Evolutionary conservation across 1,140 invertebrate genomes (phyloP), one percentile per base, ranked within the genome.

Genomic region (Atopsyche davidsoni): DNA sequence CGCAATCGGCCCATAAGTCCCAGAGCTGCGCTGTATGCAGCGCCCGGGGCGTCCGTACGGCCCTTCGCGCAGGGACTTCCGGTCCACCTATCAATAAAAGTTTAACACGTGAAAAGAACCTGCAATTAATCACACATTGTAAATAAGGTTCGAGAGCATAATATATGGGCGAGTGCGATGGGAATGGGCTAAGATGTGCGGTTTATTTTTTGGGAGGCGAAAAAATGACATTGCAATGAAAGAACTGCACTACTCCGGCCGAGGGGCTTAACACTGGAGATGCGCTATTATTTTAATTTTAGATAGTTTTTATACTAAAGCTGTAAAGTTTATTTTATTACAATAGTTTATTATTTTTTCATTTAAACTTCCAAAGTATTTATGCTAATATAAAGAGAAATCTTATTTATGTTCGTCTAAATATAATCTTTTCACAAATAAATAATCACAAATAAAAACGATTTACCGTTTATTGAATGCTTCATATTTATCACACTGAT

Each of bases 81-180:
- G 31, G 25, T 24, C 38, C 40, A 25, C 16, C 45, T 13, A 51
- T 55, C 50, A 51, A 48, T 57, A 48, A 51, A 51, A 46, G 18
- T 50, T 41, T 42, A 49, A 50, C 56, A 54, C 48, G 42, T 58
- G 24, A 58, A 51, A 58, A 58, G 53, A 54, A 54, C 56, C 47
- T 36, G 44, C 48, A 38, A 58, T 58, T 58, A 54, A 58, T 58
- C 56, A 47, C 38, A 35, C 43, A 57, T 57, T 57, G 46, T 49
- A 47, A 52, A 51, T 53, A 47, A 14, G 19, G 23, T 23, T 28
- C 22, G 9, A 22, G 39, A 19, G 40, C 28, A 25, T 19, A 49
- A 49, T 34, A 31, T 36, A 43, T 43, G 25, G 17, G 28, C 7
- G 17, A 36, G 34, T 38, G 41, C 40, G 49, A 23, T 44, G 17